phyloP scores from a whole-genome alignment of 2,888 invertebrate species.

The Noctua janthe region DNA sequence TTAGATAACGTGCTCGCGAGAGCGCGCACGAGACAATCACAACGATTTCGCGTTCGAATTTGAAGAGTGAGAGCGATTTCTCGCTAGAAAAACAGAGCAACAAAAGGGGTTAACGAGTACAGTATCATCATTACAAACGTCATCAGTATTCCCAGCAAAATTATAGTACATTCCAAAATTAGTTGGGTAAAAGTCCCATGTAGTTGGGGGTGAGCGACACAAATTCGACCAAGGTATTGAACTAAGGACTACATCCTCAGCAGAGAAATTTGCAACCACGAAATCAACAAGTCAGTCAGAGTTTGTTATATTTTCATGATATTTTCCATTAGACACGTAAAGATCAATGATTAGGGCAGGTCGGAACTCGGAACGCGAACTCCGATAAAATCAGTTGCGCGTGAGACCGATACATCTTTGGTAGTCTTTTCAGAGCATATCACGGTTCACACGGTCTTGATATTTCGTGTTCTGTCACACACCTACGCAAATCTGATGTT shows the following conservation, averaged over 20 bases:
- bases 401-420: constrained; percentile 83
- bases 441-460: constrained; percentile 83
- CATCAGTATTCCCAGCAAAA: neutral
- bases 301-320: constrained; percentile 64
- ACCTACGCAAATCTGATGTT: constrained; percentile 77
- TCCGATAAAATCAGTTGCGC: constrained; percentile 83
- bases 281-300: neutral
- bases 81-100: constrained; percentile 46
- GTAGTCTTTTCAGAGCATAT: constrained; percentile 71
- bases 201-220: neutral
- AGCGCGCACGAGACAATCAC: constrained; percentile 84
- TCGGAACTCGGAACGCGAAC: constrained; percentile 74
- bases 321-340: constrained; percentile 76
- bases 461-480: constrained; percentile 78
- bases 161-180: neutral
- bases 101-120: constrained; percentile 24
- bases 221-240: neutral
- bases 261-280: constrained; percentile 1
- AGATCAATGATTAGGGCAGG: constrained; percentile 81
- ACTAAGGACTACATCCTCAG: neutral
- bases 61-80: constrained; percentile 82
- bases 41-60: constrained; percentile 79
- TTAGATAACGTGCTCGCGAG: constrained; percentile 86
- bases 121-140: constrained; percentile 10
- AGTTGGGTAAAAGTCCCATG: neutral